Conservation (phyloP, 1,140 invertebrate species). For the Formica exsecta region DNA sequence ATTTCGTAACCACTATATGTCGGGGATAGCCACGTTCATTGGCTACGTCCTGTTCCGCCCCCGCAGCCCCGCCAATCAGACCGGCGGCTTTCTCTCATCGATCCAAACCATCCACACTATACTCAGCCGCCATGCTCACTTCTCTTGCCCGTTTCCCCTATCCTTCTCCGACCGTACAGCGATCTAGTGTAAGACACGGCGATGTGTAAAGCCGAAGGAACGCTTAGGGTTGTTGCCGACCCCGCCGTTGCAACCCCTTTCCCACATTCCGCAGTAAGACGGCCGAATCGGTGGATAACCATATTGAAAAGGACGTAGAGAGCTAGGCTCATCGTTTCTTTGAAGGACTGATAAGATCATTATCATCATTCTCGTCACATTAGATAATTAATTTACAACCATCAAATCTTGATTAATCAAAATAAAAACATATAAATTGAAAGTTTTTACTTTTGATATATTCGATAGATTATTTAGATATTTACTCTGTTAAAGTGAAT, state of each 20-base stretch:
- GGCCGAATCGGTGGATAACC: background rate
- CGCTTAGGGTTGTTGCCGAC: conserved; percentile 43
- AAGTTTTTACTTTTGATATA: no score
- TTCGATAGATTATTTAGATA: no score
- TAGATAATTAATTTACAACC: background rate
- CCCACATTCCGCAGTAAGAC: conserved; percentile 19
- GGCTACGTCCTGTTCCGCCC: conserved; percentile 84
- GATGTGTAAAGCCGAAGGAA: conserved; percentile 67
- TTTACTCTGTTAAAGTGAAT: no score
- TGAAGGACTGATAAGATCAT: no score
- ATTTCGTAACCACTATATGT: conserved; percentile 84
- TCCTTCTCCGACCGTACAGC: conserved; percentile 70
- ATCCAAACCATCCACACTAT: conserved; percentile 81
- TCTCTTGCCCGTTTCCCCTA: conserved; percentile 71
- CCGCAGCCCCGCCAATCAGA: conserved; percentile 85
- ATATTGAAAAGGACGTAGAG: conserved; percentile 16
- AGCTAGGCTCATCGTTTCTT: background rate
- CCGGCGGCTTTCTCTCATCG: conserved; percentile 81
- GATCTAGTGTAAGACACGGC: conserved; percentile 63
- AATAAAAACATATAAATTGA: no score
- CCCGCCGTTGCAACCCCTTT: background rate
- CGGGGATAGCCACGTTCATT: conserved; percentile 85
- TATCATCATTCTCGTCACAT: background rate
- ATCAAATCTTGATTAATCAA: no score
- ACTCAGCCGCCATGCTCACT: conserved; percentile 81